These are phyloP conservation scores for Torymus texanus DNA, from an alignment of 2,888 invertebrate genomes.

Conservation along the genomic window DNA sequence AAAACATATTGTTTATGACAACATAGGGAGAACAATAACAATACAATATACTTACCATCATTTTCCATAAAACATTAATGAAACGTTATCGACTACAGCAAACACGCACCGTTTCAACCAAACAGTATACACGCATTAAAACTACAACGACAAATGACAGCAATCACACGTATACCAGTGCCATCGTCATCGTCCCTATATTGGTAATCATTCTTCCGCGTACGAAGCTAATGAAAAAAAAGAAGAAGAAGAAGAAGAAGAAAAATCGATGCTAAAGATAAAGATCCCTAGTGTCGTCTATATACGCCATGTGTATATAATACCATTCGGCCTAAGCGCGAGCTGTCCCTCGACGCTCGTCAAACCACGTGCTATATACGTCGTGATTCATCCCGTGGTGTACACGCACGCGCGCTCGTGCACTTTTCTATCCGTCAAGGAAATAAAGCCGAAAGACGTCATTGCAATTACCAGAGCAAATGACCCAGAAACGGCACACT, in stretches of 20 bases:
- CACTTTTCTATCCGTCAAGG: conserved; percentile 35
- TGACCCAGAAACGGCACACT: conserved; percentile 11
- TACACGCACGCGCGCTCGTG: not conserved
- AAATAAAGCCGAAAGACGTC: conserved; percentile 47
- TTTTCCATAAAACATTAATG: too few species aligned
- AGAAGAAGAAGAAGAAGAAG: conserved; percentile 2
- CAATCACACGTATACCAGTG: too few species aligned
- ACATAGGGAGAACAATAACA: too few species aligned
- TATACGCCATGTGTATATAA: not conserved
- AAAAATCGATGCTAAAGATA: conserved; percentile 27
- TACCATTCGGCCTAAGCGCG: not conserved
- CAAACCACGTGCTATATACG: not conserved
- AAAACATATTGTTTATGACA: too few species aligned
- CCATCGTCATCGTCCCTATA: not conserved
- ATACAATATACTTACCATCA: too few species aligned
- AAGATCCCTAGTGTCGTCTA: conserved; percentile 17
- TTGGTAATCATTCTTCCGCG: not conserved
- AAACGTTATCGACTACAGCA: too few species aligned
- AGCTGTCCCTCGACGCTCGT: conserved; percentile 41
- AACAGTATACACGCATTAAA: too few species aligned
- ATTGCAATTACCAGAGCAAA: conserved; percentile 37
- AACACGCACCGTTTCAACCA: too few species aligned
- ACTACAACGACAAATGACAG: too few species aligned
- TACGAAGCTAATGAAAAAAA: conserved; percentile 28
- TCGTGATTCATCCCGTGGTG: conserved; percentile 35